phyloP scores from a whole-genome alignment of 2,113 vertebrate genomes.

The Erythrolamprus reginae region DNA sequence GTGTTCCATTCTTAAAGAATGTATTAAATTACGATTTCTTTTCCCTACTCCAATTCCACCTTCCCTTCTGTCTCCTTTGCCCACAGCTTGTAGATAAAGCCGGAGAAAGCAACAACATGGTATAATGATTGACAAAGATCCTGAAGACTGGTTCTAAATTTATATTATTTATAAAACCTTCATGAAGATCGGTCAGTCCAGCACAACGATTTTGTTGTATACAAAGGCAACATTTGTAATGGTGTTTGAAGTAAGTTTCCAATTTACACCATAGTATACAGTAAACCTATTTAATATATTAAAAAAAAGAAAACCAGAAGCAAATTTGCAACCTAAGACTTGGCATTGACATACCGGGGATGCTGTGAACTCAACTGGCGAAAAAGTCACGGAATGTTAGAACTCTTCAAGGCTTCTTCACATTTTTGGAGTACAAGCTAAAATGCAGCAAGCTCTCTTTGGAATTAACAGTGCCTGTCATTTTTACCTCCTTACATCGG shows the following conservation, averaged over 20 bases:
- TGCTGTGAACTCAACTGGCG: conserved; percentile 53
- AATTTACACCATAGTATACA: conserved; percentile 67
- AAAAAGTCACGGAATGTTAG: conserved; percentile 47
- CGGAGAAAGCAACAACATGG: conserved; percentile 96
- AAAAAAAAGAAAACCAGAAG: conserved; percentile 46
- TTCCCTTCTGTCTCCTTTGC: conserved; percentile 15
- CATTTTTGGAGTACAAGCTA: conserved; percentile 38
- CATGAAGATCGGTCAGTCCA: conserved; percentile 72
- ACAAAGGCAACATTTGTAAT: conserved; percentile 69
- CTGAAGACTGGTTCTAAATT: conserved; percentile 70
- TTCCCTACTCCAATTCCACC: conserved; percentile 28
- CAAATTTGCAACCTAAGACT: conserved; percentile 57
- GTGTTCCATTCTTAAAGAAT: not conserved
- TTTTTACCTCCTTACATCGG: conserved; percentile 60
- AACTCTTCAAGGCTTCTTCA: conserved; percentile 45
- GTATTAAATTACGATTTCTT: not conserved
- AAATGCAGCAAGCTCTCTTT: conserved; percentile 25
- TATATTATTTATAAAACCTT: conserved; percentile 75
- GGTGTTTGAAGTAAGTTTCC: conserved; percentile 66
- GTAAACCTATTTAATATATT: conserved; percentile 53
- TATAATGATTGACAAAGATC: conserved; percentile 76
- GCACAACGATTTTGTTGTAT: conserved; percentile 72
- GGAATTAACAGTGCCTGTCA: conserved; percentile 55
- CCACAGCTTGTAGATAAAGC: conserved; percentile 90
- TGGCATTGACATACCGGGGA: conserved; percentile 47